phyloP scores from a whole-genome alignment of 2,797 vertebrate species.

The Falco columbarius region DNA sequence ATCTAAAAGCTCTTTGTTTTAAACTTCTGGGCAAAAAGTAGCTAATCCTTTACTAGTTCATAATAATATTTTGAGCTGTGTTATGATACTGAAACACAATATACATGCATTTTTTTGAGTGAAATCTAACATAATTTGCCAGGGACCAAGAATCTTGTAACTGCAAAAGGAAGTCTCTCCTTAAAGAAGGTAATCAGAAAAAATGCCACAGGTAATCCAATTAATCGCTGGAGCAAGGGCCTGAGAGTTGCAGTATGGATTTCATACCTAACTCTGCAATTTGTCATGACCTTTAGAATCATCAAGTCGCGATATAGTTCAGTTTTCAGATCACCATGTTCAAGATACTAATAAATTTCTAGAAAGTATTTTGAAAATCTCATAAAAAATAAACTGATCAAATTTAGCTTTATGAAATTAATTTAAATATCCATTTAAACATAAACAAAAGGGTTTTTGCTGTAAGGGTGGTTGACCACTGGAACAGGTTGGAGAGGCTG shows the following conservation, averaged over 20 bases:
- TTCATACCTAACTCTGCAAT: not conserved
- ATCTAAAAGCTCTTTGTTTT: not conserved
- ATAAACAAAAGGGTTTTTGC: not conserved
- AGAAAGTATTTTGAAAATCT: not conserved
- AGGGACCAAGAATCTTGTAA: not conserved
- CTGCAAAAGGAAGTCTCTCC: not conserved
- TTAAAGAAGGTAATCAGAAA: not conserved
- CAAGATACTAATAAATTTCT: not conserved
- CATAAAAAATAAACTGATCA: not conserved
- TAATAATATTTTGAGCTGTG: not conserved
- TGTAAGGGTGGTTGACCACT: not conserved
- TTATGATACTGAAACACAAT: not conserved
- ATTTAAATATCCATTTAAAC: not conserved
- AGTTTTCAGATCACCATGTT: not conserved
- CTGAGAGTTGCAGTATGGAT: not conserved
- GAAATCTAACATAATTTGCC: not conserved
- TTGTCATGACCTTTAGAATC: not conserved
- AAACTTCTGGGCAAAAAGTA: not conserved
- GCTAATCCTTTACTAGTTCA: not conserved
- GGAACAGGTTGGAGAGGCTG: not conserved
- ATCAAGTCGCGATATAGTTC: not conserved
- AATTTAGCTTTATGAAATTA: not conserved
- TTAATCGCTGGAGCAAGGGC: not conserved
- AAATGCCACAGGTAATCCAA: not conserved
- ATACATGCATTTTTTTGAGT: not conserved